phyloP scores from a whole-genome alignment of 2,888 invertebrate species.

The Aricia artaxerxes region DNA sequence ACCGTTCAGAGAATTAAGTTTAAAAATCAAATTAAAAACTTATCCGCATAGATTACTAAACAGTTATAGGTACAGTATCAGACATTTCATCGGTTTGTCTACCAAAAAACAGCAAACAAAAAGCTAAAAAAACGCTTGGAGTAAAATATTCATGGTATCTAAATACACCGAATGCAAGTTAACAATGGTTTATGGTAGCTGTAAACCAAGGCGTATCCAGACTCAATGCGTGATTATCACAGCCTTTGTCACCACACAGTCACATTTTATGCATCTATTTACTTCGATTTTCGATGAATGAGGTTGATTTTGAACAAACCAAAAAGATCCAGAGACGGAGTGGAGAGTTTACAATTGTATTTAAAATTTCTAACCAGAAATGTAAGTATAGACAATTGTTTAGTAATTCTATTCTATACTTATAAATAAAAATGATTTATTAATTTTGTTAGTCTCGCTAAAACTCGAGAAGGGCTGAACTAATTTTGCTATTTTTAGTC shows the following conservation, averaged over 20 bases:
- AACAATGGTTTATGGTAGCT: constrained; percentile 53
- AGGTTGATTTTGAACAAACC: background rate
- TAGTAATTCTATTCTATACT: too few relatives aligned
- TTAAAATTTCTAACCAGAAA: background rate
- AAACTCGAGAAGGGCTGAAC: background rate
- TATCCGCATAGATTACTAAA: too few relatives aligned
- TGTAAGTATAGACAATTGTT: background rate
- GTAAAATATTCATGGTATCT: constrained; percentile 12
- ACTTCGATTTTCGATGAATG: constrained; percentile 39
- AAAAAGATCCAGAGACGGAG: constrained; percentile 40
- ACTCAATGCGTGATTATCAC: constrained; percentile 61
- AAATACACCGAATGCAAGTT: background rate
- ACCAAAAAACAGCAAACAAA: too few relatives aligned
- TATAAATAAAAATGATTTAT: background rate
- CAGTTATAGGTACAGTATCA: too few relatives aligned
- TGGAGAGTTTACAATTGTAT: background rate
- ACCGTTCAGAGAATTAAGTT: too few relatives aligned
- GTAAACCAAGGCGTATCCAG: constrained; percentile 45
- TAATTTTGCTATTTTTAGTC: background rate
- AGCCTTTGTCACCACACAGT: constrained; percentile 46
- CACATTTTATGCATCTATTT: constrained; percentile 48
- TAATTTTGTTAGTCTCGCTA: background rate
- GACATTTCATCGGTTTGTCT: too few relatives aligned
- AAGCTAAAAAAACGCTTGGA: background rate
- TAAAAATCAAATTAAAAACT: too few relatives aligned